phyloP scores from a whole-genome alignment of 2,113 vertebrate genomes.

The Cyanoliseus patagonus region DNA sequence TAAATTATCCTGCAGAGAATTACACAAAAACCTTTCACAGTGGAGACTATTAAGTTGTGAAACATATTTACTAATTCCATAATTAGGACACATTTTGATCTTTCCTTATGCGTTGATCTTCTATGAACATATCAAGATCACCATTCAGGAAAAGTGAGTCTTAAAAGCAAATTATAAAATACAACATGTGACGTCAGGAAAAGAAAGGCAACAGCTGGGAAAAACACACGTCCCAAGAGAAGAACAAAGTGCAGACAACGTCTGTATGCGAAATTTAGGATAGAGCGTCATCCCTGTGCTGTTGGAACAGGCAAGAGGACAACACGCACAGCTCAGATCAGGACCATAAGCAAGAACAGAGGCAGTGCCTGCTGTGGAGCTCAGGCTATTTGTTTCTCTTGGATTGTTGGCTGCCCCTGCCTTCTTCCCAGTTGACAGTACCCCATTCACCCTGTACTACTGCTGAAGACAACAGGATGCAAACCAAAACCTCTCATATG shows the following conservation, averaged over 20 bases:
- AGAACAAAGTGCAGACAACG: not conserved
- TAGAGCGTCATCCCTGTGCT: not conserved
- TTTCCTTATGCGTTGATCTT: not conserved
- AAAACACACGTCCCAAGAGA: not conserved
- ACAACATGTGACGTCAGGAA: not conserved
- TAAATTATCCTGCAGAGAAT: not conserved
- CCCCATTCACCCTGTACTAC: not conserved
- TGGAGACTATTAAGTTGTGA: not conserved
- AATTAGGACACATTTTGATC: not conserved
- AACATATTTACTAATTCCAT: not conserved
- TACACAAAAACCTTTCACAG: not conserved
- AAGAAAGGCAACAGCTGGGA: not conserved
- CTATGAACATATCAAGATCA: not conserved
- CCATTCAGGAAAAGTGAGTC: not conserved
- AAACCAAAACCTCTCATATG: not conserved
- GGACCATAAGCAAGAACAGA: not conserved
- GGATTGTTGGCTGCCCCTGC: not conserved
- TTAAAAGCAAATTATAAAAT: not conserved
- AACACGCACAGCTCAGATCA: fast-evolving
- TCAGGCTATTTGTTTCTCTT: not conserved
- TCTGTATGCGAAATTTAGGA: not conserved
- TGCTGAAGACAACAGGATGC: not conserved
- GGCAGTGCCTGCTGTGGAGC: not conserved
- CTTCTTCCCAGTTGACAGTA: not conserved
- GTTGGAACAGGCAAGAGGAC: not conserved